Percentiles rank a stretch among this genome's conserved stretches.
Conservation (phyloP, 1,140 invertebrate genomes). For the Solenopsis invicta region DNA sequence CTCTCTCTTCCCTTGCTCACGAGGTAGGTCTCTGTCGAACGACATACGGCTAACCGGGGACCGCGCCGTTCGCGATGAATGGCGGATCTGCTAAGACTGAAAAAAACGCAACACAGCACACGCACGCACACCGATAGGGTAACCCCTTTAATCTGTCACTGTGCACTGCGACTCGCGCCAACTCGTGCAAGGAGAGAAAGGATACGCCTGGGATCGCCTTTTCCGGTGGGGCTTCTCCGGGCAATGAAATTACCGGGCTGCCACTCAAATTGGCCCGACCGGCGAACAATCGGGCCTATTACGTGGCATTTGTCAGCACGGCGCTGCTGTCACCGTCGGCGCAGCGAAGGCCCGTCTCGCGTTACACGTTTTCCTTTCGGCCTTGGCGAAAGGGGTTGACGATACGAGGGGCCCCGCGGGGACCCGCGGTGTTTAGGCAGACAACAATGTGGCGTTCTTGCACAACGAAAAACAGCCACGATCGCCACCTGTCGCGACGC, state of each 20-base stretch:
- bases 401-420: conserved; percentile 76
- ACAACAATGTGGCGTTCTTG: conserved; percentile 75
- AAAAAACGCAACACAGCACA: conserved; percentile 41
- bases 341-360: conserved; percentile 65
- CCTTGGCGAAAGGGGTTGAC: conserved; percentile 48
- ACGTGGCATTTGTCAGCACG: conserved; percentile 84
- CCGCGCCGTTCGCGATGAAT: conserved; percentile 69
- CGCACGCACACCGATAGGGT: conserved; percentile 18
- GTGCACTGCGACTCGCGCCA: conserved; percentile 41
- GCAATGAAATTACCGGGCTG: conserved; percentile 84
- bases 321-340: conserved; percentile 70
- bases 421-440: conserved; percentile 75
- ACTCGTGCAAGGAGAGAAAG: conserved; percentile 56
- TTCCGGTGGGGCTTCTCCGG: conserved; percentile 78
- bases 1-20: neutral
- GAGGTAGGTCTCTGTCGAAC: conserved; percentile 60
- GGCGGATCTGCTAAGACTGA: conserved; percentile 16
- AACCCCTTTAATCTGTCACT: conserved; percentile 62
- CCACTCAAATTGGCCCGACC: conserved; percentile 86
- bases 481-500: conserved; percentile 68
- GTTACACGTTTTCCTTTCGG: conserved; percentile 76
- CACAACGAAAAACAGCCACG: conserved; percentile 51
- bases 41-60: conserved; percentile 69
- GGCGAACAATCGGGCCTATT: conserved; percentile 86
- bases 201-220: conserved; percentile 79